A percentile compares a stretch with the other conserved stretches of the same genome.
These are phyloP conservation scores for Sandelia bainsii DNA, from an alignment of 2,797 vertebrate species.

Conservation along the genomic window DNA sequence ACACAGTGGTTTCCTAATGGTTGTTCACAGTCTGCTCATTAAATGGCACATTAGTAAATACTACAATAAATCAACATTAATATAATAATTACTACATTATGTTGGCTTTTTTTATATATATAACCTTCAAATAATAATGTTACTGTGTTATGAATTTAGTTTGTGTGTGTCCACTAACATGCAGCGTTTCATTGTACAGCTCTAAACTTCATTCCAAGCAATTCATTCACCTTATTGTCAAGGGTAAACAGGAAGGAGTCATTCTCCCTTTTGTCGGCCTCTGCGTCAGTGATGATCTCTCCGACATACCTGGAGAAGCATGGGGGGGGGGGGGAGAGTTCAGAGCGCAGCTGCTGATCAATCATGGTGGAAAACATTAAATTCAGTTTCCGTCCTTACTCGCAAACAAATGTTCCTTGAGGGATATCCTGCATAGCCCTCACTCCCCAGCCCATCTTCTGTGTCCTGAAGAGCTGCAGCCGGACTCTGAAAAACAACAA, in stretches of 20 bases:
- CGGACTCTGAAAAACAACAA: constrained; percentile 68
- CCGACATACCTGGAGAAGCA: constrained; percentile 89
- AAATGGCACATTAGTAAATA: too few relatives aligned
- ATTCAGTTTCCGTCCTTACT: constrained; percentile 84
- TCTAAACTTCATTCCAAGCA: neutral
- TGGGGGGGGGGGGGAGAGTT: neutral
- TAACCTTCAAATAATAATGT: too few relatives aligned
- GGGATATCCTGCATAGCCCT: constrained; percentile 92
- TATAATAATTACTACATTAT: too few relatives aligned
- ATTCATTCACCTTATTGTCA: constrained; percentile 91
- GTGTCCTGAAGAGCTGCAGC: constrained; percentile 93
- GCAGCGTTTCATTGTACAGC: neutral
- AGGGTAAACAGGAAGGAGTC: constrained; percentile 97
- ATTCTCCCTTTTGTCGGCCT: constrained; percentile 93
- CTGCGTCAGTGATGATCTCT: constrained; percentile 93
- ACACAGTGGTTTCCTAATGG: too few relatives aligned
- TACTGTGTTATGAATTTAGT: too few relatives aligned
- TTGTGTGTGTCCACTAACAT: neutral
- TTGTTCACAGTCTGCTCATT: too few relatives aligned
- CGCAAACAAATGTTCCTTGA: constrained; percentile 95
- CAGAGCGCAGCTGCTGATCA: constrained; percentile 6
- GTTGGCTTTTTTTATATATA: too few relatives aligned
- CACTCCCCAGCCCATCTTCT: constrained; percentile 95
- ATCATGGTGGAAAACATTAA: constrained; percentile 4
- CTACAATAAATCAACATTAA: too few relatives aligned